These are phyloP conservation scores for Novumbra hubbsi DNA, from an alignment of 2,797 vertebrate genomes.

Conservation along the genomic window DNA sequence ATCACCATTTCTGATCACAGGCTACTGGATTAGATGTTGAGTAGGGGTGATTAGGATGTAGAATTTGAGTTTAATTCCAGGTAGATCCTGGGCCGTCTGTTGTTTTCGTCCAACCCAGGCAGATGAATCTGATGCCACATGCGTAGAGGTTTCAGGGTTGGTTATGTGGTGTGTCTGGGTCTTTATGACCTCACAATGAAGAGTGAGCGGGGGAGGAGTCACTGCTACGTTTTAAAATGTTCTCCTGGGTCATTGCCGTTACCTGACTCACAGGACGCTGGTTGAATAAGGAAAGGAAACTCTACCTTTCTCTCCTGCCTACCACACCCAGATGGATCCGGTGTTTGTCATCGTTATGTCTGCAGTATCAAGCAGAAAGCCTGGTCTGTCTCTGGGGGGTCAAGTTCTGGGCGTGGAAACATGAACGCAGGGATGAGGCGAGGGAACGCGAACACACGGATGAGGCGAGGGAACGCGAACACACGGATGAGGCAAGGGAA, in stretches of 20 bases:
- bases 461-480: neutral
- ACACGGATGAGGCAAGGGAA: too few relatives aligned
- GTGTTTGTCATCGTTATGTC: conserved; percentile 37
- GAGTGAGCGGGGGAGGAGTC: neutral
- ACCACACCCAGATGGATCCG: conserved; percentile 66
- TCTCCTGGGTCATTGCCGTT: conserved; percentile 3
- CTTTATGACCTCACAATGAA: neutral
- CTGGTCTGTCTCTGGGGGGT: neutral
- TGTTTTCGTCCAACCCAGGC: neutral
- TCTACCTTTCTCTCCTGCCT: conserved; percentile 33
- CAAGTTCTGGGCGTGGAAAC: neutral
- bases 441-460: neutral
- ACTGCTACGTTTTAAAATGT: neutral
- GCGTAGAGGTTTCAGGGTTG: neutral
- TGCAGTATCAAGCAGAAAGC: neutral
- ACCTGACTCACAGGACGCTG: conserved; percentile 50
- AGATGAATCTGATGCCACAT: neutral
- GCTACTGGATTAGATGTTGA: neutral
- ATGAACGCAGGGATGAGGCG: neutral
- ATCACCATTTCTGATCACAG: neutral
- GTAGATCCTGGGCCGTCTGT: neutral
- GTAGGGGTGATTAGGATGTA: neutral
- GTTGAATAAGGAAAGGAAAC: conserved; percentile 66
- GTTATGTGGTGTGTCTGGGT: neutral
- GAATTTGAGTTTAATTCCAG: neutral